phyloP scores from a whole-genome alignment of 2,113 vertebrate species.

The Ammodramus savannarum region DNA sequence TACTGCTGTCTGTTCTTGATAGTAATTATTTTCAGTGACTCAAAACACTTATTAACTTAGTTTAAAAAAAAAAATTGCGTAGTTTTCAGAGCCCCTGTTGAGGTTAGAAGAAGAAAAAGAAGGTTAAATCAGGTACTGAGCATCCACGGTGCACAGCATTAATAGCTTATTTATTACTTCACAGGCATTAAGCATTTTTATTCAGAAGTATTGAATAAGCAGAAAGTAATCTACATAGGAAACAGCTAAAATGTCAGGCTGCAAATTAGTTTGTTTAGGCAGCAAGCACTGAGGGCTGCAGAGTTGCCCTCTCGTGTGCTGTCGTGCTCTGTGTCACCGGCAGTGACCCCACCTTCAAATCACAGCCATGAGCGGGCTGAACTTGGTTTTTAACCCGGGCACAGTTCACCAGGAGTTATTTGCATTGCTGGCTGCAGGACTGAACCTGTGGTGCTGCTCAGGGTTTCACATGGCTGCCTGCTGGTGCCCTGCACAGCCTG shows the following conservation, averaged over 20 bases:
- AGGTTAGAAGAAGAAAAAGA: not conserved
- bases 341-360: not conserved
- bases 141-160: not conserved
- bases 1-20: not conserved
- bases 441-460: not conserved
- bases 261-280: constrained; percentile 33
- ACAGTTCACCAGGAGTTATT: constrained; percentile 15
- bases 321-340: not conserved
- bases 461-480: not conserved
- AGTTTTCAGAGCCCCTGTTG: not conserved
- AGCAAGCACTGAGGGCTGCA: not conserved
- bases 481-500: not conserved
- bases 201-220: constrained; percentile 35
- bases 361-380: not conserved
- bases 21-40: not conserved
- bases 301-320: not conserved
- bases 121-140: not conserved
- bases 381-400: not conserved
- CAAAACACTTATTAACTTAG: constrained; percentile 1
- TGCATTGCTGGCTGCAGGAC: not conserved
- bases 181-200: constrained; percentile 14
- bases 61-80: not conserved
- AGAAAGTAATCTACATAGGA: constrained; percentile 22
- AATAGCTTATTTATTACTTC: constrained; percentile 28
- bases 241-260: constrained; percentile 32